phyloP scores from a whole-genome alignment of 2,113 vertebrate species.

The Thamnaconus septentrionalis region DNA sequence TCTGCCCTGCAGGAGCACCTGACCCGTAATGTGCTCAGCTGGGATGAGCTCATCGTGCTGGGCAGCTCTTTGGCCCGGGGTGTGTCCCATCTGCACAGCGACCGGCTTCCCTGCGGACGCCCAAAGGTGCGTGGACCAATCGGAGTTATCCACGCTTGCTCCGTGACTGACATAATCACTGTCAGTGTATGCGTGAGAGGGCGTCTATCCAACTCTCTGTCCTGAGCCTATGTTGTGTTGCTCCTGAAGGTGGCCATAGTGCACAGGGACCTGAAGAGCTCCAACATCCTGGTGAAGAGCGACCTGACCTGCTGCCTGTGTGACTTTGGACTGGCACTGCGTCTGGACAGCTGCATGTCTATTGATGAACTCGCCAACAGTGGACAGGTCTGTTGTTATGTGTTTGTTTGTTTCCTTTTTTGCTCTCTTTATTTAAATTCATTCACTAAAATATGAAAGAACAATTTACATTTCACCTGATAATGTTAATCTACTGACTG shows the following conservation, averaged over 20 bases:
- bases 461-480: too few relatives aligned
- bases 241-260: slow-evolving; percentile 79
- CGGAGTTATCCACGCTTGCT: too few relatives aligned
- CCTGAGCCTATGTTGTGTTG: neutral
- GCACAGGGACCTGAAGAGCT: slow-evolving; percentile 94
- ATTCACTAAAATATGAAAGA: too few relatives aligned
- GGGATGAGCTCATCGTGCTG: slow-evolving; percentile 88
- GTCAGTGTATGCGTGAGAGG: neutral
- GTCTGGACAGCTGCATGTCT: slow-evolving; percentile 86
- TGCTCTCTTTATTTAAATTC: too few relatives aligned
- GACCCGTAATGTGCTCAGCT: slow-evolving; percentile 84
- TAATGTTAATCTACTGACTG: too few relatives aligned
- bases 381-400: slow-evolving; percentile 78
- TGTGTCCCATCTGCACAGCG: slow-evolving; percentile 91
- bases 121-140: slow-evolving; percentile 72
- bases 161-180: too few relatives aligned
- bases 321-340: slow-evolving; percentile 91
- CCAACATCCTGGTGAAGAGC: slow-evolving; percentile 92
- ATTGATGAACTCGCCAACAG: slow-evolving; percentile 94
- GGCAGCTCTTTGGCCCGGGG: slow-evolving; percentile 85
- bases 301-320: slow-evolving; percentile 92
- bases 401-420: neutral
- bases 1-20: slow-evolving; percentile 85
- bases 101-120: slow-evolving; percentile 86
- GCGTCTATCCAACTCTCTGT: neutral